Evolutionary conservation across 1,140 invertebrate species (phyloP).

Genomic region (Drosophila sturtevanti): DNA sequence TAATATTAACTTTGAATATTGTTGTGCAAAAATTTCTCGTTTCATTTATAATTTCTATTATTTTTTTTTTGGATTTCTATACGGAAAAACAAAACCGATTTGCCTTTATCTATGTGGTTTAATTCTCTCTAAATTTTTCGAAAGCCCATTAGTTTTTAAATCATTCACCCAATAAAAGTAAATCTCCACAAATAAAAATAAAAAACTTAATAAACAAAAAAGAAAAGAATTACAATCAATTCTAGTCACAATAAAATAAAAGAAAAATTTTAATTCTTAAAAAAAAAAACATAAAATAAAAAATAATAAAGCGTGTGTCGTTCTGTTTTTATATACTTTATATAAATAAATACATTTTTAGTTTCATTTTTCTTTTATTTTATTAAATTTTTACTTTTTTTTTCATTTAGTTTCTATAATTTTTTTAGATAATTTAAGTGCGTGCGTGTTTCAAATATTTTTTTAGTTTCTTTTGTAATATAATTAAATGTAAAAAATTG

Average conservation of each 20-base stretch:
- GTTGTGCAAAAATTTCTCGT: not conserved
- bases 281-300: conserved; percentile 13
- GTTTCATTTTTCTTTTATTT: conserved; percentile 18
- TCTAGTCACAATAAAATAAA: not conserved
- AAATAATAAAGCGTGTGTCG: conserved; percentile 11
- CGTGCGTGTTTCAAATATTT: conserved; percentile 21
- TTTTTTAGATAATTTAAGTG: conserved; percentile 34
- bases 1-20: not conserved
- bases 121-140: conserved; percentile 32
- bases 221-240: conserved; percentile 7
- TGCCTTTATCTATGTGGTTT: conserved; percentile 43
- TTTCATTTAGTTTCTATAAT: conserved; percentile 36
- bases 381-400: conserved; percentile 45
- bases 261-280: conserved; percentile 15
- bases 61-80: not conserved
- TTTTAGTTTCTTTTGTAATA: conserved; percentile 26
- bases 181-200: too few species aligned
- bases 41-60: not conserved
- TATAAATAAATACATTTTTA: conserved; percentile 22
- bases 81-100: conserved; percentile 7
- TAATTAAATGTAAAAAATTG: conserved; percentile 40
- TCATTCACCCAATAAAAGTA: conserved; percentile 61
- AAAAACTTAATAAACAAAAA: too few species aligned
- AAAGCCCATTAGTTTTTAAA: conserved; percentile 82
- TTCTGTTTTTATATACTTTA: conserved; percentile 22